Percentiles rank a stretch among this genome's conserved stretches.
Conservation (phyloP, 1,140 invertebrate species). For the Physella acuta region DNA sequence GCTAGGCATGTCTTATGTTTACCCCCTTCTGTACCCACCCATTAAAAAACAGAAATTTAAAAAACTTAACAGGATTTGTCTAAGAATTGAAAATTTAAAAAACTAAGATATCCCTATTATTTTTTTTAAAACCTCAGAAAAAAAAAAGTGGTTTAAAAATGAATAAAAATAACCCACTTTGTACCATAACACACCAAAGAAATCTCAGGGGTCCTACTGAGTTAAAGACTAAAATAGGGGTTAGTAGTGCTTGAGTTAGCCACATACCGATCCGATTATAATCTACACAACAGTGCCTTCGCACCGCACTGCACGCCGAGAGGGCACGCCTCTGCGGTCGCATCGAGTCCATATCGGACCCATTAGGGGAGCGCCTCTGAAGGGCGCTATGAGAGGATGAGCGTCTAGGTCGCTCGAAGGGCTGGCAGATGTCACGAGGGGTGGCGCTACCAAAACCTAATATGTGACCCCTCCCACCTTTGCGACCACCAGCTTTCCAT, state of each 20-base stretch:
- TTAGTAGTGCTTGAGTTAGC: constrained; percentile 21
- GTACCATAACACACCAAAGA: constrained; percentile 19
- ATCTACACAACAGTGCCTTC: constrained; percentile 54
- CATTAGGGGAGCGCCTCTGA: constrained; percentile 46
- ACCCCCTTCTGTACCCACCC: too few relatives aligned
- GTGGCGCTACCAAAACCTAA: constrained; percentile 55
- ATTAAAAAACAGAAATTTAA: too few relatives aligned
- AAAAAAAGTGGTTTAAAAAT: too few relatives aligned
- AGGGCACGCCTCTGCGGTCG: constrained; percentile 52
- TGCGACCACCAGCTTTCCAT: constrained; percentile 49
- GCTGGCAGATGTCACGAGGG: constrained; percentile 55
- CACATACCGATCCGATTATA: constrained; percentile 46
- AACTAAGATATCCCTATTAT: too few relatives aligned
- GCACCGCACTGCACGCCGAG: constrained; percentile 55
- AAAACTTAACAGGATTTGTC: too few relatives aligned
- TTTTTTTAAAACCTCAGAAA: too few relatives aligned
- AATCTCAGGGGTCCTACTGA: too few relatives aligned
- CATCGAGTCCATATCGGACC: constrained; percentile 51
- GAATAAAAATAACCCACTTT: too few relatives aligned
- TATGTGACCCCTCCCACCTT: constrained; percentile 48
- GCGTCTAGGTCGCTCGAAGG: constrained; percentile 47
- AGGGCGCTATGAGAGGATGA: constrained; percentile 56
- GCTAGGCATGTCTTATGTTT: too few relatives aligned
- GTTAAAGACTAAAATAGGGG: neutral
- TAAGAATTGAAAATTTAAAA: too few relatives aligned